Evolutionary conservation across 1,140 invertebrate species (phyloP), one percentile per base, ranked within the genome.

Genomic region (Zaprionus capensis): DNA sequence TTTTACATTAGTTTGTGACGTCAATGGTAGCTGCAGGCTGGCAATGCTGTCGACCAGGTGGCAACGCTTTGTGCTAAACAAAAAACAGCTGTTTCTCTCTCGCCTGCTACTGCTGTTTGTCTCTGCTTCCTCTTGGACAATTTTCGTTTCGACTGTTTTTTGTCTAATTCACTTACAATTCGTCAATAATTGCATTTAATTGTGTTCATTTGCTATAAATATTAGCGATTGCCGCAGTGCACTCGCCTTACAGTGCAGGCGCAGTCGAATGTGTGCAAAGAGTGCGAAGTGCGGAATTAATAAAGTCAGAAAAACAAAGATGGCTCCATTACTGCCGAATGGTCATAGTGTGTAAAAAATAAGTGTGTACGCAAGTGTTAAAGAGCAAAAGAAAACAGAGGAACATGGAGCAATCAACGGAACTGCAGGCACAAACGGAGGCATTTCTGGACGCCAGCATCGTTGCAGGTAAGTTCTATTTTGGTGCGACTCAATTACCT

Each of bases 361-460:
- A 69, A 65, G 55, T 59, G 51, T 34, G 24, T 36, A 55, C 9
- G 15, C 38, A 56, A 44, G 31, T 15, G 28, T 28, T 44, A 17
- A 17, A 28, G n/a, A 26, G 28, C 26, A 31, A 71, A 20, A 46
- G 7, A 17, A 65, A 82, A 58, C 80, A 75, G 51, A 34, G 31
- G 9, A 34, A 34, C 55, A 72, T 88, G 81, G 85, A 90, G 28
- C 81, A 82, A 76, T 73, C 64, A 15, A 28, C 46, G 70, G 75
- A 77, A n/a, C 41, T 68, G 36, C 74, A 66, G 64, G 14, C 59
- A 41, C 70, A 66, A 49, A 12, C 53, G 56, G 73, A 76, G 11
- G 55, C 68, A 61, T 61, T 61, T 65, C 41, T 76, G 68, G 73
- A 71, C 26, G 72, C 76, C 68, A 64, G 71, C 67, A 22, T 46